Percentiles rank a stretch among this genome's conserved stretches.
Evolutionary conservation across 1,140 invertebrate species (phyloP).

Genomic region (Apis cerana): DNA sequence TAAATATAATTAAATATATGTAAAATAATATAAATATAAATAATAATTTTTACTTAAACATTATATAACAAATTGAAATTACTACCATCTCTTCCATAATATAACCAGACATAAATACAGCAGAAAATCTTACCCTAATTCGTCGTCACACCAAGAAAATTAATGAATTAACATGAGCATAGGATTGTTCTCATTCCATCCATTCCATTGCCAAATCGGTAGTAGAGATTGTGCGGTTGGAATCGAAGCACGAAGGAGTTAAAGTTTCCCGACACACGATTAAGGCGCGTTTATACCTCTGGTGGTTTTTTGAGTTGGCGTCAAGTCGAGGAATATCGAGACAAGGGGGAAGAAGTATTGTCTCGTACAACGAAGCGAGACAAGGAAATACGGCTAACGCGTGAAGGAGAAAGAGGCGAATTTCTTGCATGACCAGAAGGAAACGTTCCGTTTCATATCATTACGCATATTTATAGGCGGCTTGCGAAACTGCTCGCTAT

Average conservation of each 20-base stretch:
- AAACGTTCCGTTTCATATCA: constrained; percentile 63
- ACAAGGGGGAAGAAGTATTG: background rate
- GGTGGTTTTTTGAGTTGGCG: constrained; percentile 23
- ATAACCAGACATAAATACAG: no score
- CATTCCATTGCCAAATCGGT: constrained; percentile 25
- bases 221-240: background rate
- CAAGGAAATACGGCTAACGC: no score
- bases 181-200: background rate
- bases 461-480: constrained; percentile 69
- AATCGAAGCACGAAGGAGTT: constrained; percentile 3
- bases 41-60: no score
- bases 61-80: no score
- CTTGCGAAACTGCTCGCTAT: constrained; percentile 52
- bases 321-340: constrained; percentile 1
- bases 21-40: no score
- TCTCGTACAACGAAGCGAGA: background rate
- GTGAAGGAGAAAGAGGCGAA: background rate
- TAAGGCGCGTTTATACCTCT: constrained; percentile 22
- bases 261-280: constrained; percentile 17
- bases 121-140: background rate
- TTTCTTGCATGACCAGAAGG: constrained; percentile 43
- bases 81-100: no score
- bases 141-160: background rate
- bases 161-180: background rate
- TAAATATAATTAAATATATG: no score